phyloP scores from a whole-genome alignment of 2,888 invertebrate genomes.

The Cheilosia urbana region DNA sequence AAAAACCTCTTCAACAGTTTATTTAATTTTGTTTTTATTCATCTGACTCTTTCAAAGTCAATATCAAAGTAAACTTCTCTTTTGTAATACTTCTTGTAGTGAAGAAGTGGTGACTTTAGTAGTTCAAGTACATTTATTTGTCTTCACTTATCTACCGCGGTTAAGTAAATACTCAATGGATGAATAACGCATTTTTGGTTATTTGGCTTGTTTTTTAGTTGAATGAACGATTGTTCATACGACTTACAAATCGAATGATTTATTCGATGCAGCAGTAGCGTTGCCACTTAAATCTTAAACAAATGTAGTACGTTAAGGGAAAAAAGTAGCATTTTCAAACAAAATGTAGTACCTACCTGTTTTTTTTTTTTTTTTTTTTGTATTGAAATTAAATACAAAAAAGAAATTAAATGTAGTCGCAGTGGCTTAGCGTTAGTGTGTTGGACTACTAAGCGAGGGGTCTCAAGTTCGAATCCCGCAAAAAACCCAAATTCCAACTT shows the following conservation, averaged over 20 bases:
- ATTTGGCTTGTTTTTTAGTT: slow-evolving; percentile 28
- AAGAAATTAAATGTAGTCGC: too few species aligned
- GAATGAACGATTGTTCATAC: slow-evolving; percentile 6
- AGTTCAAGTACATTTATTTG: slow-evolving; percentile 4
- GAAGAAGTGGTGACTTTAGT: slow-evolving; percentile 26
- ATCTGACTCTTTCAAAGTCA: slow-evolving; percentile 48
- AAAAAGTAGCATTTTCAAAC: too few species aligned
- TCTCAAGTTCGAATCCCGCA: too few species aligned
- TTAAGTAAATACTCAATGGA: slow-evolving; percentile 24
- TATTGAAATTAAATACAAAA: too few species aligned
- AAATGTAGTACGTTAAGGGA: too few species aligned
- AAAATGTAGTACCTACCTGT: too few species aligned
- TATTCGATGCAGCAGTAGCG: slow-evolving; percentile 2
- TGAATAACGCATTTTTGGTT: slow-evolving; percentile 11
- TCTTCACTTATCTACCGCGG: slow-evolving; percentile 12
- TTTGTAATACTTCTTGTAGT: slow-evolving; percentile 7
- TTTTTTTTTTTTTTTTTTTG: too few species aligned
- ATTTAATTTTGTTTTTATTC: slow-evolving; percentile 3
- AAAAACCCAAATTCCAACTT: too few species aligned
- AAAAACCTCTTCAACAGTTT: slow-evolving; percentile 21
- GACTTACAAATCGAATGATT: slow-evolving; percentile 8
- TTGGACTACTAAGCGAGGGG: too few species aligned
- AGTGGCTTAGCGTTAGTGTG: too few species aligned
- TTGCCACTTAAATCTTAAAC: too few species aligned
- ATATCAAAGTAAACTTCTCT: slow-evolving; percentile 35